These are phyloP conservation scores for Hippocampus comes DNA, from an alignment of 2,113 vertebrate genomes.

Conservation along the genomic window DNA sequence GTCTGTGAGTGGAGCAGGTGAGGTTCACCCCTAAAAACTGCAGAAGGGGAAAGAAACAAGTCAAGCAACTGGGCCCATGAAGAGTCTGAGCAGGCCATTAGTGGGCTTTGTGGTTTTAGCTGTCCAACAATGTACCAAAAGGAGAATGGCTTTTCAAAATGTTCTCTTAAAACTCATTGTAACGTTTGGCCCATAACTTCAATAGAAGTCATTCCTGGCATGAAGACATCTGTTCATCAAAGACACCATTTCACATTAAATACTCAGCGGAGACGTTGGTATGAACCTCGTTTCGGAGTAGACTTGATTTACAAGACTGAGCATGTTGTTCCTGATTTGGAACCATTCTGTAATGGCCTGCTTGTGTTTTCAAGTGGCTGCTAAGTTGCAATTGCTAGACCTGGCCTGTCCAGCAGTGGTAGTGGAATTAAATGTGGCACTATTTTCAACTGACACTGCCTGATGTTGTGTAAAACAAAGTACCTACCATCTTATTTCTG, in stretches of 20 bases:
- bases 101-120: conserved; percentile 42
- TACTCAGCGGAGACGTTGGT: conserved; percentile 20
- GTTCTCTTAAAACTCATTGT: conserved; percentile 23
- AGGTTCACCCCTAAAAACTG: conserved; percentile 42
- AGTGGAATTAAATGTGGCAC: conserved; percentile 50
- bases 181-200: conserved; percentile 27
- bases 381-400: conserved; percentile 58
- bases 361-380: conserved; percentile 44
- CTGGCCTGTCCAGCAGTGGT: conserved; percentile 43
- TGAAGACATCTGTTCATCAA: conserved; percentile 21
- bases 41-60: conserved; percentile 28
- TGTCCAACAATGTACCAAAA: conserved; percentile 37
- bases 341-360: conserved; percentile 31
- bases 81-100: conserved; percentile 30
- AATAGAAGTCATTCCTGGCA: conserved; percentile 25
- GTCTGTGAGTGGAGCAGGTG: conserved; percentile 18
- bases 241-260: conserved; percentile 31
- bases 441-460: conserved; percentile 48
- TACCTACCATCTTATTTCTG: not conserved
- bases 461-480: conserved; percentile 51
- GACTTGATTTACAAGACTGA: conserved; percentile 41
- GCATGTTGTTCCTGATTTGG: conserved; percentile 21
- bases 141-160: conserved; percentile 50
- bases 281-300: conserved; percentile 30
- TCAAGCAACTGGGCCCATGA: conserved; percentile 32